Evolutionary conservation across 2,113 vertebrate genomes (phyloP).

Genomic region (Isichthys henryi): DNA sequence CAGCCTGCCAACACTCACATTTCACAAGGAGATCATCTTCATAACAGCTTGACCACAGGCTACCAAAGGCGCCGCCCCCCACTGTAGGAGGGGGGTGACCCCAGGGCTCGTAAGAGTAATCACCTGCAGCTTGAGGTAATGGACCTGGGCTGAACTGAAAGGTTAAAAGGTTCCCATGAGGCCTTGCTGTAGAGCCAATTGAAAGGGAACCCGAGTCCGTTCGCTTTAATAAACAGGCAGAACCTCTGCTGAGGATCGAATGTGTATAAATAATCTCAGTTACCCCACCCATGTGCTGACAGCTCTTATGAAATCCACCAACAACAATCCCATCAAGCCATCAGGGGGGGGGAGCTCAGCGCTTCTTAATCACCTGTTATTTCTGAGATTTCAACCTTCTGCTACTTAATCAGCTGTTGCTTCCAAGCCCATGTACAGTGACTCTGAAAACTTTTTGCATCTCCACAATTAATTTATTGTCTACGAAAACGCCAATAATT

Average conservation of each 20-base stretch:
- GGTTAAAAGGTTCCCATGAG: not conserved
- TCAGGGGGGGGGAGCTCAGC: not conserved
- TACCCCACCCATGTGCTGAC: not conserved
- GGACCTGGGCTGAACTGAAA: not conserved
- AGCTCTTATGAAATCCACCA: not conserved
- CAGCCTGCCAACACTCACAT: not conserved
- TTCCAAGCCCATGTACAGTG: not conserved
- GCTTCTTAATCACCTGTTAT: not conserved
- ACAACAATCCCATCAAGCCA: not conserved
- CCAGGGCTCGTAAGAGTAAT: not conserved
- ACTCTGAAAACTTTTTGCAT: not conserved
- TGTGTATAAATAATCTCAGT: not conserved
- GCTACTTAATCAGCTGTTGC: not conserved
- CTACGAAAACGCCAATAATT: not conserved
- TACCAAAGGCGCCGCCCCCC: not conserved
- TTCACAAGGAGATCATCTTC: not conserved
- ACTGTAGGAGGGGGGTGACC: not conserved
- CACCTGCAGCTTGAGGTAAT: not conserved
- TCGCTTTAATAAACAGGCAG: not conserved
- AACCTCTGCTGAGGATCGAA: not conserved
- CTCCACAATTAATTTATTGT: not conserved
- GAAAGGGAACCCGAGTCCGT: not conserved
- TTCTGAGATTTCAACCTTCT: not conserved
- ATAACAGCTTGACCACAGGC: not conserved
- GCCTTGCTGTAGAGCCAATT: not conserved